Evolutionary conservation across 2,888 invertebrate genomes (phyloP).

Genomic region (Oxytorus armatus): DNA sequence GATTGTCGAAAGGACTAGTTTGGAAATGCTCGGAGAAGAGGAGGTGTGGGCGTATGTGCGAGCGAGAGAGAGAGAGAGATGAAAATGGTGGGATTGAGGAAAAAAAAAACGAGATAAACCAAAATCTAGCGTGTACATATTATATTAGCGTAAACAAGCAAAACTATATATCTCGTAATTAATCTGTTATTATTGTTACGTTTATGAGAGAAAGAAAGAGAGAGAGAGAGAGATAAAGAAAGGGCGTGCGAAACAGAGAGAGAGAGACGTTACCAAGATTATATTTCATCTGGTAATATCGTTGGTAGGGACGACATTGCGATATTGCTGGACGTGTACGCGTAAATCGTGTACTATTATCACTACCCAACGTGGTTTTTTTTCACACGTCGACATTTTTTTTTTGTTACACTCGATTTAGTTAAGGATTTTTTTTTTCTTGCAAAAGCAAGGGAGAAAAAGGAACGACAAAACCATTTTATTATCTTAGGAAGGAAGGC

Average conservation of each 20-base stretch:
- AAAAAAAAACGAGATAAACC: constrained; percentile 72
- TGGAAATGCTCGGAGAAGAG: constrained; percentile 38
- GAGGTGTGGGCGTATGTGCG: no score
- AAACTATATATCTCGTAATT: constrained; percentile 74
- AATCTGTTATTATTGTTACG: constrained; percentile 83
- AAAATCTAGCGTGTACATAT: constrained; percentile 79
- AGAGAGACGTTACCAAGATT: constrained; percentile 82
- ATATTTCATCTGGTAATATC: constrained; percentile 79
- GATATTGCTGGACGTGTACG: constrained; percentile 66
- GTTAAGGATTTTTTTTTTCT: constrained; percentile 63
- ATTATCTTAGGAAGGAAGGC: constrained; percentile 29
- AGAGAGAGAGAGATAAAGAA: constrained; percentile 48
- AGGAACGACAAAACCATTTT: constrained; percentile 48
- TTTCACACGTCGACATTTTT: constrained; percentile 60
- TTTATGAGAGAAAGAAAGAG: constrained; percentile 74
- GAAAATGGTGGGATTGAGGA: constrained; percentile 18
- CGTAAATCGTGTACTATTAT: constrained; percentile 55
- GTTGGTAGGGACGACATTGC: constrained; percentile 71
- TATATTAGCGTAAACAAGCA: constrained; percentile 71
- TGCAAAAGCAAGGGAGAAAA: constrained; percentile 46
- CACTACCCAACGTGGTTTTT: constrained; percentile 57
- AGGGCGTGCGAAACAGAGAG: constrained; percentile 68
- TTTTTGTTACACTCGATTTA: constrained; percentile 47
- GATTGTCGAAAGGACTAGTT: constrained; percentile 65
- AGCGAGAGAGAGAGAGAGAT: no score